Conservation (phyloP, 2,797 vertebrate genomes). For the Myotis daubentonii region DNA sequence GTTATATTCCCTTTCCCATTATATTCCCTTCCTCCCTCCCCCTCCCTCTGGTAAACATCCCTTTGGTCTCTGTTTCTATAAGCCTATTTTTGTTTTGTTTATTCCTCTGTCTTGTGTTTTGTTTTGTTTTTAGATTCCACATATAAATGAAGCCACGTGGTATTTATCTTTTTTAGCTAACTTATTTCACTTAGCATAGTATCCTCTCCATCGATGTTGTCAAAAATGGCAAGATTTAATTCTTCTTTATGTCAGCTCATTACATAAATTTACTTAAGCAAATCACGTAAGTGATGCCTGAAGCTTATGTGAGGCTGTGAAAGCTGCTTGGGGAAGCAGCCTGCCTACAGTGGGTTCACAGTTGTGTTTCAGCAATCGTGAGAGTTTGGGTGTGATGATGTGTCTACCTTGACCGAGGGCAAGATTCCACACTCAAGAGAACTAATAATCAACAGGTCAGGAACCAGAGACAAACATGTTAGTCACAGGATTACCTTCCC, state of each 20-base stretch:
- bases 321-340: not conserved
- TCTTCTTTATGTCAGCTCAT: not conserved
- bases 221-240: not conserved
- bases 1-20: not conserved
- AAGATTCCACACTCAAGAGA: not conserved
- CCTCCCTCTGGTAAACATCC: not conserved
- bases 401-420: not conserved
- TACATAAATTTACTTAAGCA: not conserved
- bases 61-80: not conserved
- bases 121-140: not conserved
- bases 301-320: not conserved
- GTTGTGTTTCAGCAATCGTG: accelerated
- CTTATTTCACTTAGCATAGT: not conserved
- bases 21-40: no score
- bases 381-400: not conserved
- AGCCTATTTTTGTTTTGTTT: not conserved
- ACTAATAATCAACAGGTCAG: not conserved
- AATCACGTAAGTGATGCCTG: not conserved
- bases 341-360: not conserved
- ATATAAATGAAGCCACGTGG: not conserved
- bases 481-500: not conserved
- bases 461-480: not conserved
- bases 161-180: not conserved
- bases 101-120: not conserved
- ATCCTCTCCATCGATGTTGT: not conserved